These are phyloP conservation scores for Oreotrochilus melanogaster DNA, from an alignment of 2,113 vertebrate species.

Conservation along the genomic window DNA sequence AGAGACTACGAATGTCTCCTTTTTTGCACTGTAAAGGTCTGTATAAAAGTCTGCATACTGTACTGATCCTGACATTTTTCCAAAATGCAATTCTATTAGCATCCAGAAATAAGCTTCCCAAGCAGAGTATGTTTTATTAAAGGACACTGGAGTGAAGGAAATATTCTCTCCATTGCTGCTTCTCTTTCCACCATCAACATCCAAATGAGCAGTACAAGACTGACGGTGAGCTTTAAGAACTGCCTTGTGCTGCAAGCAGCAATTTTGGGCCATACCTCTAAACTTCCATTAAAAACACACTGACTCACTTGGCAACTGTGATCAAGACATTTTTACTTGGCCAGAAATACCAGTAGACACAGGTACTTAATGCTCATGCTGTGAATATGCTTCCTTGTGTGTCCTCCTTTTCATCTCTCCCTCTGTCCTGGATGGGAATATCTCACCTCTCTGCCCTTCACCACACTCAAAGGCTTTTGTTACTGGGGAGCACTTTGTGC, in stretches of 20 bases:
- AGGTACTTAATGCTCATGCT: not conserved
- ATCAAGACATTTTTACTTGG: not conserved
- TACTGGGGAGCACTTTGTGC: not conserved
- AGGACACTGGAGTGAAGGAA: not conserved
- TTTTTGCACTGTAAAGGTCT: not conserved
- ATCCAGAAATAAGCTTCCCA: not conserved
- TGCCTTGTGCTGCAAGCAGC: not conserved
- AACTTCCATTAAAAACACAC: not conserved
- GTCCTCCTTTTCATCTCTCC: not conserved
- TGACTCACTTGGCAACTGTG: not conserved
- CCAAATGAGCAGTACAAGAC: not conserved
- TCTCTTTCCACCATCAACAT: not conserved
- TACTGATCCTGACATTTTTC: not conserved
- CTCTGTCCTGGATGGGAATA: not conserved
- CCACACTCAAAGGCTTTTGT: not conserved
- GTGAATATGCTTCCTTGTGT: not conserved
- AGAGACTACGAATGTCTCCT: not conserved
- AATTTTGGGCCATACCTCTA: not conserved
- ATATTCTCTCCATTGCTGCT: not conserved
- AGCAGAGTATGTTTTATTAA: not conserved
- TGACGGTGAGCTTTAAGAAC: not conserved
- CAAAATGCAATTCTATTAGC: constrained; percentile 6
- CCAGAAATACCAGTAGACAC: not conserved
- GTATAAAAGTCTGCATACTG: not conserved
- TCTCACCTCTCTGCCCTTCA: not conserved